These are phyloP conservation scores for Lasioglossum marginatum DNA, from an alignment of 2,888 invertebrate genomes.

Conservation along the genomic window DNA sequence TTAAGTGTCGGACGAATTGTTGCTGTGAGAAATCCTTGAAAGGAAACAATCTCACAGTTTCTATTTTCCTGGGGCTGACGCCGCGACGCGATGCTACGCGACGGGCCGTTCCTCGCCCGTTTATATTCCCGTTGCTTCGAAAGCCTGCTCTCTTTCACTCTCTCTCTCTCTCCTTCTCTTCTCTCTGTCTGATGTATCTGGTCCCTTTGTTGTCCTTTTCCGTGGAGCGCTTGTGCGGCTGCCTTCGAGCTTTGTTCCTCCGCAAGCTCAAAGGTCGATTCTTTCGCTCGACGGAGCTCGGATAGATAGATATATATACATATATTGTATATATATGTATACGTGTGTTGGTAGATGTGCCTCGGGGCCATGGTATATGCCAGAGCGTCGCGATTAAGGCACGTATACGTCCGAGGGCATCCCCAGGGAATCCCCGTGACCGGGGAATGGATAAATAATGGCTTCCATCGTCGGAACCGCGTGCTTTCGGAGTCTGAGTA, in stretches of 20 bases:
- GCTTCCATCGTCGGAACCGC: constrained; percentile 63
- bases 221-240: constrained; percentile 11
- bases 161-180: neutral
- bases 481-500: constrained; percentile 46
- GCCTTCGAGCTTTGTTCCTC: constrained; percentile 52
- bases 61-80: constrained; percentile 32
- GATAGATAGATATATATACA: constrained; percentile 26
- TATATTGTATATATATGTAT: neutral
- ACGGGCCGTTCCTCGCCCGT: neutral
- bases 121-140: constrained; percentile 37
- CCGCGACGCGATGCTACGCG: neutral
- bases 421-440: constrained; percentile 77
- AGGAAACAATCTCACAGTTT: constrained; percentile 56
- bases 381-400: constrained; percentile 76
- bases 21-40: constrained; percentile 15
- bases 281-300: constrained; percentile 51
- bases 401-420: constrained; percentile 73
- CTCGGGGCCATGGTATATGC: constrained; percentile 58
- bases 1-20: constrained; percentile 21
- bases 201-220: constrained; percentile 41
- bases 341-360: neutral
- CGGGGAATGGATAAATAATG: constrained; percentile 80
- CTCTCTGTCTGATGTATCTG: constrained; percentile 4
- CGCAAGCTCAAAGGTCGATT: constrained; percentile 61
- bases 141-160: constrained; percentile 2